phyloP scores from a whole-genome alignment of 2,113 vertebrate genomes.

The Bufo gargarizans region DNA sequence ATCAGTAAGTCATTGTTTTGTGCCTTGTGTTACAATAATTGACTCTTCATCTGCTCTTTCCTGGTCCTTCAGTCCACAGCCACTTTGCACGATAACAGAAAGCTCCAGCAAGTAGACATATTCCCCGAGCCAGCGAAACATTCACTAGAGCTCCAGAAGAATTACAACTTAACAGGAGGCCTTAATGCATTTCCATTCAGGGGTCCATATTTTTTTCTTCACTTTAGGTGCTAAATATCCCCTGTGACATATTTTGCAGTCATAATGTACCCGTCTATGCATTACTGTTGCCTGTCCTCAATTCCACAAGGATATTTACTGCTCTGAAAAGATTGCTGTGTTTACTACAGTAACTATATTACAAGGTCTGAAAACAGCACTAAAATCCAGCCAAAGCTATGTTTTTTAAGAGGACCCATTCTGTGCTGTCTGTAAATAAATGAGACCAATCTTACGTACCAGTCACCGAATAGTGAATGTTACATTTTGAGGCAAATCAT shows the following conservation, averaged over 20 bases:
- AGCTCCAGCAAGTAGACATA: neutral
- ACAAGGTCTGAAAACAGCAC: conserved; percentile 4
- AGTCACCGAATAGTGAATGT: neutral
- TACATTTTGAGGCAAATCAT: too few species aligned
- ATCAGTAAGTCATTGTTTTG: neutral
- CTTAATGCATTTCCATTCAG: conserved; percentile 20
- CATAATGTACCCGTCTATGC: conserved; percentile 19
- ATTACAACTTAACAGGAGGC: conserved; percentile 37
- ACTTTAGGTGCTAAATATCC: conserved; percentile 43
- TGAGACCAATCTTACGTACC: neutral
- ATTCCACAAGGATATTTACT: conserved; percentile 45
- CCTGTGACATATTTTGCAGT: conserved; percentile 31
- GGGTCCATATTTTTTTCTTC: conserved; percentile 29
- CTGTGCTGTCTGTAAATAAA: neutral
- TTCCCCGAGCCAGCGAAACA: conserved; percentile 8
- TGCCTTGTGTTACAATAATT: neutral
- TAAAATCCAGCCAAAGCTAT: neutral
- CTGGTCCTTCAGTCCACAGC: neutral
- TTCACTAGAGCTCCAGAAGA: conserved; percentile 38
- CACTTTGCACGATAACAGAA: neutral
- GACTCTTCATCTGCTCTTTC: neutral
- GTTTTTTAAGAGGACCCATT: neutral
- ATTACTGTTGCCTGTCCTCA: conserved; percentile 23
- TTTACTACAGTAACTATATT: conserved; percentile 38
- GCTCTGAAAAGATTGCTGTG: conserved; percentile 23